Evolutionary conservation across 1,140 invertebrate genomes (phyloP).

Genomic region (Thalassaphorura encarpata): DNA sequence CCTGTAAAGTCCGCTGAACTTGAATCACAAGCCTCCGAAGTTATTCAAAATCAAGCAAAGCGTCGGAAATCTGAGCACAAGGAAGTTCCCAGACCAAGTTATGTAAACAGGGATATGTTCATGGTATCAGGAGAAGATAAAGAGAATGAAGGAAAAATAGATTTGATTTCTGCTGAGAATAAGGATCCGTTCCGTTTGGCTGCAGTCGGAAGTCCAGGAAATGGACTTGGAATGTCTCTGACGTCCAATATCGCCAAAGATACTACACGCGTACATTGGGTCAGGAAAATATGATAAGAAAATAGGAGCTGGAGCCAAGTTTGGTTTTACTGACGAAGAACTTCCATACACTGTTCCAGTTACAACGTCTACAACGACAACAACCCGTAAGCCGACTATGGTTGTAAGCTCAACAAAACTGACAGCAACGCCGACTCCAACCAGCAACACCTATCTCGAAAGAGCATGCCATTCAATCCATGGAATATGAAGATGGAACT

Average conservation of each 20-base stretch:
- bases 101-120: slow-evolving; percentile 23
- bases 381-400: not conserved
- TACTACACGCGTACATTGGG: not conserved
- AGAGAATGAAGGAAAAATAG: slow-evolving; percentile 3
- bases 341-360: not conserved
- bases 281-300: not conserved
- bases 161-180: slow-evolving; percentile 16
- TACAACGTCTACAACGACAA: slow-evolving; percentile 5
- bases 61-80: no score
- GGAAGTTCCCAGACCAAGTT: not conserved
- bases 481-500: no score
- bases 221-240: not conserved
- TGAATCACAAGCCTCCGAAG: no score
- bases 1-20: no score
- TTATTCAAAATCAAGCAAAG: no score
- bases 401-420: no score
- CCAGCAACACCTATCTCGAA: no score
- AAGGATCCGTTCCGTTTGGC: slow-evolving; percentile 14
- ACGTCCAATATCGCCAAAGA: not conserved
- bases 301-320: slow-evolving; percentile 17
- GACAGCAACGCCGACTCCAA: no score
- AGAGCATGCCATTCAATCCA: no score
- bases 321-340: slow-evolving; percentile 8
- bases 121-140: slow-evolving; percentile 20
- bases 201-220: not conserved